A percentile compares a stretch with the other conserved stretches of the same genome.
Evolutionary conservation across 1,140 invertebrate genomes (phyloP).

Genomic region (Panonychus citri): DNA sequence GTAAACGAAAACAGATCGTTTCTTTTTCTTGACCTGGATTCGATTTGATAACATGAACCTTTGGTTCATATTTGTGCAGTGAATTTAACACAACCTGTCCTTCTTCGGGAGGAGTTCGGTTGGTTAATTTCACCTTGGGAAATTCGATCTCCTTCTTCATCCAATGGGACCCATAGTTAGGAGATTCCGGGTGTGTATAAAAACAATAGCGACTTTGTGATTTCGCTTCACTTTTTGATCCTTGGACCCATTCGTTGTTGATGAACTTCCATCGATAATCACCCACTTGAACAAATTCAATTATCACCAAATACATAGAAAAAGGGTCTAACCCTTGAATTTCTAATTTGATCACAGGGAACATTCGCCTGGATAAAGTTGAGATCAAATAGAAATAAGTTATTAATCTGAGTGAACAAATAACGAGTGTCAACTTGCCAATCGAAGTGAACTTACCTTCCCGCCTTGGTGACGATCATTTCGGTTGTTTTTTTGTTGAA

Average conservation of each 20-base stretch:
- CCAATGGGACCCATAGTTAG: slow-evolving; percentile 90
- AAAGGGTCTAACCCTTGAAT: slow-evolving; percentile 64
- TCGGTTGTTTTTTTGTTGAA: slow-evolving; percentile 87
- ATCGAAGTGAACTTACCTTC: slow-evolving; percentile 38
- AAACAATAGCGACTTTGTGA: slow-evolving; percentile 47
- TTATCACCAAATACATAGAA: slow-evolving; percentile 74
- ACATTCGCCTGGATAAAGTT: slow-evolving; percentile 12
- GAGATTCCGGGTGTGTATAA: slow-evolving; percentile 85
- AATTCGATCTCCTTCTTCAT: slow-evolving; percentile 91
- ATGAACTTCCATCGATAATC: slow-evolving; percentile 87
- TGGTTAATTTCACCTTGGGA: slow-evolving; percentile 90
- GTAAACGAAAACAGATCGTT: slow-evolving; percentile 61
- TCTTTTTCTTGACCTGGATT: slow-evolving; percentile 29
- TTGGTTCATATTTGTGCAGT: slow-evolving; percentile 81
- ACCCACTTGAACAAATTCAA: slow-evolving; percentile 86
- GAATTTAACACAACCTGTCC: slow-evolving; percentile 72
- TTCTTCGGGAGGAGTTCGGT: slow-evolving; percentile 60
- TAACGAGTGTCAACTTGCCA: not conserved
- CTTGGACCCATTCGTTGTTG: slow-evolving; percentile 91
- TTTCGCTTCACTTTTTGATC: slow-evolving; percentile 60
- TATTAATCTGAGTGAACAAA: too few relatives aligned
- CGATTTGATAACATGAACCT: slow-evolving; percentile 70
- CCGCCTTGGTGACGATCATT: slow-evolving; percentile 95
- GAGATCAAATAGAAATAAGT: not conserved
- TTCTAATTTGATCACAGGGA: slow-evolving; percentile 9